These are phyloP conservation scores for Megatriorchis doriae DNA, from an alignment of 2,113 vertebrate genomes.

Conservation along the genomic window DNA sequence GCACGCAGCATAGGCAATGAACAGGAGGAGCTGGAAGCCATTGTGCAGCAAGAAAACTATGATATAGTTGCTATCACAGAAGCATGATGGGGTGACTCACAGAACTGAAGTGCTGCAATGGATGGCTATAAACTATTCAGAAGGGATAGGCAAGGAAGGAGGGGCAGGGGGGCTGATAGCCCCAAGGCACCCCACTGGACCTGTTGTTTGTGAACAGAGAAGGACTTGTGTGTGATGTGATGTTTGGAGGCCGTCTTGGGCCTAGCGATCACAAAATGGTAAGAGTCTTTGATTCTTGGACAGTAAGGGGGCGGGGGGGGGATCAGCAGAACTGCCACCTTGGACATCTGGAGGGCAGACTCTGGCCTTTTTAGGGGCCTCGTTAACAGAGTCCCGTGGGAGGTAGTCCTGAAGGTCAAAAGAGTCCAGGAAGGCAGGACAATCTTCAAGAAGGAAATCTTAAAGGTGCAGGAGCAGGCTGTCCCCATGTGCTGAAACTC, in stretches of 20 bases:
- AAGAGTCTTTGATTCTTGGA: background rate
- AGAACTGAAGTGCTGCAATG: background rate
- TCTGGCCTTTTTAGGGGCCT: background rate
- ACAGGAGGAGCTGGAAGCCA: background rate
- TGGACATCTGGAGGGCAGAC: background rate
- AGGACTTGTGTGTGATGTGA: background rate
- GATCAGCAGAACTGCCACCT: background rate
- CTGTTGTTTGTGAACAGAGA: background rate
- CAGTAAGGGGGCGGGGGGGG: background rate
- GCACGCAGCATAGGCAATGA: background rate
- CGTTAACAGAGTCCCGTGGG: background rate
- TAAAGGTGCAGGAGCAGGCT: background rate
- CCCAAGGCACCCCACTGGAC: background rate
- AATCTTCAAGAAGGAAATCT: background rate
- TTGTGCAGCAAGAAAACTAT: background rate
- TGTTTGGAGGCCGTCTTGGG: background rate
- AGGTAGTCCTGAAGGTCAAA: background rate
- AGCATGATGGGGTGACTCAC: background rate
- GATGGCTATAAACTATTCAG: background rate
- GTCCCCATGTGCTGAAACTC: background rate
- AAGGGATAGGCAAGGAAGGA: background rate
- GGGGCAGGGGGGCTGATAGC: background rate
- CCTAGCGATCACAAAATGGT: background rate
- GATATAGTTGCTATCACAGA: background rate
- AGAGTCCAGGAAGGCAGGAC: background rate